These are phyloP conservation scores for Echinops telfairi DNA, from an alignment of 2,113 vertebrate species.

Conservation along the genomic window DNA sequence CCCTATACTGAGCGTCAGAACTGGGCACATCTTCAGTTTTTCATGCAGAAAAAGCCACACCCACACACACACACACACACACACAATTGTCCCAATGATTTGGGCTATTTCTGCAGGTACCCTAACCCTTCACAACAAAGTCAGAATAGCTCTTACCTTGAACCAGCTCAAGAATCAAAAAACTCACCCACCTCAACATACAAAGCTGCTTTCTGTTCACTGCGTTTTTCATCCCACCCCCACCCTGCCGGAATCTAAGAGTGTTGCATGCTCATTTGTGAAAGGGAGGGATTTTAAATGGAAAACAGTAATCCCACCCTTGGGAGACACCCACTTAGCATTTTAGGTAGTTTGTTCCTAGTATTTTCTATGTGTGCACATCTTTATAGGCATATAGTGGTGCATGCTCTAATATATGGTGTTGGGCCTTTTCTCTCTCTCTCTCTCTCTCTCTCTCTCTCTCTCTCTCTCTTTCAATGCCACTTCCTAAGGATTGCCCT, in stretches of 20 bases:
- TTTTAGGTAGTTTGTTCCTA: neutral
- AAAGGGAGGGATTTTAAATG: neutral
- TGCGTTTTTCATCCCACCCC: neutral
- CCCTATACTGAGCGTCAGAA: neutral
- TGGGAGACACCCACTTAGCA: neutral
- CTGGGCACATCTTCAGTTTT: neutral
- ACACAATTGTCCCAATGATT: neutral
- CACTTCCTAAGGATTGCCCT: slow-evolving; percentile 12
- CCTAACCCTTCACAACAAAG: neutral
- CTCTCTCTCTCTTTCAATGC: neutral
- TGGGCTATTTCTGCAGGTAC: neutral
- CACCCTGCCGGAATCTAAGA: neutral
- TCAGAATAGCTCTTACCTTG: neutral
- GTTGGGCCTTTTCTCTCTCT: neutral
- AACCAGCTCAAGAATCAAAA: neutral
- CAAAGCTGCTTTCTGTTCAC: neutral
- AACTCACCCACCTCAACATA: neutral
- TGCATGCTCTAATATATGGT: neutral
- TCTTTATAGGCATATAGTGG: neutral
- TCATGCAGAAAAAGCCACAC: neutral
- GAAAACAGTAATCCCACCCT: neutral
- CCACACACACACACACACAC: too few species aligned
- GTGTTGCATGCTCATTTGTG: slow-evolving; percentile 25
- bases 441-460: too few species aligned
- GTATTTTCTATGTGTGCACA: neutral